Conservation (phyloP, 2,113 vertebrate species). For the Ranitomeya imitator region DNA sequence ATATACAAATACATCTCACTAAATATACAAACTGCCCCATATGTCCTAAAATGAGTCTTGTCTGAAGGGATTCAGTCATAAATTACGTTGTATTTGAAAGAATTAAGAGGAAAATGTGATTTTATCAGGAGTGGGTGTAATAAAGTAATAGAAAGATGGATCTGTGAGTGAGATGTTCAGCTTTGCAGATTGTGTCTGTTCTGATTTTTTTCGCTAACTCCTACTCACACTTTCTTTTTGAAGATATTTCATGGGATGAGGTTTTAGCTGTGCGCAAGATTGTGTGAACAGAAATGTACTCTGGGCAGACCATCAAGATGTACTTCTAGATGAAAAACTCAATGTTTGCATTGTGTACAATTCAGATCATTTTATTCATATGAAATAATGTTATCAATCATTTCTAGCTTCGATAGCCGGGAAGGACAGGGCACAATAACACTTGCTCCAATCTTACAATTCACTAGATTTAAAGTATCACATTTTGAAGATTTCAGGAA, state of each 20-base stretch:
- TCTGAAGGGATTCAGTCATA: neutral
- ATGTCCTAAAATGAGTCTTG: neutral
- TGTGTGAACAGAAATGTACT: neutral
- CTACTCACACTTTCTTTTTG: neutral
- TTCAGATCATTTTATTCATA: neutral
- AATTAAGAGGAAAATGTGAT: neutral
- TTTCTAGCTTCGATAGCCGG: neutral
- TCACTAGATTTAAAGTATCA: neutral
- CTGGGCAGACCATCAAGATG: neutral
- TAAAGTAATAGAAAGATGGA: conserved; percentile 21
- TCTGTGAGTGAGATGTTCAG: conserved; percentile 5
- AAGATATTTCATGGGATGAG: neutral
- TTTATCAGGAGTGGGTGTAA: conserved; percentile 3
- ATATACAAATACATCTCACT: neutral
- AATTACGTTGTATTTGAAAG: neutral
- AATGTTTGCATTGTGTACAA: neutral
- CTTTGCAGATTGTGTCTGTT: conserved; percentile 2
- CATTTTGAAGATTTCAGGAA: neutral
- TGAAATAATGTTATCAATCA: neutral
- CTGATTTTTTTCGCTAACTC: neutral
- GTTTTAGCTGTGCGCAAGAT: neutral
- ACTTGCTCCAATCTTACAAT: neutral
- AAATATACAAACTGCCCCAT: too few species aligned
- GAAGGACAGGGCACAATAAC: neutral
- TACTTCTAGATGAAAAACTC: neutral